Evolutionary conservation across 2,113 vertebrate genomes (phyloP), one percentile per base, ranked within the genome.

Genomic region (Nansenia antarctica): DNA sequence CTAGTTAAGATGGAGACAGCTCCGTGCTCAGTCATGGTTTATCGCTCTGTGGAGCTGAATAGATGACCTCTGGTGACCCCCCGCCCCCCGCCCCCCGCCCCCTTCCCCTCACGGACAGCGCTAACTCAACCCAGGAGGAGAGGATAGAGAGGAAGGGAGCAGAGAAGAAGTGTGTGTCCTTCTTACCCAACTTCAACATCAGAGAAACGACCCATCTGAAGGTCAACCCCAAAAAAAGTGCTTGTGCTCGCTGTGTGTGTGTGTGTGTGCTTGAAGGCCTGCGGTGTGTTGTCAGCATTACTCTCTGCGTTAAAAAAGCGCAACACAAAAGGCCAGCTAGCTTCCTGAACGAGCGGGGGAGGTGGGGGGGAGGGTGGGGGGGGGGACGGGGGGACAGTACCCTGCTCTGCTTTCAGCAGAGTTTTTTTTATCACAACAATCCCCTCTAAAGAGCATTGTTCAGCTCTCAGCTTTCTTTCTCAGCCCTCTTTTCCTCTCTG

Each of bases 201-300:
- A 68, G 77, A 81, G 77, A 80, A 80, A 66, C 65, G 15, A 6
- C 77, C 75, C 70, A 86, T 72, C 76, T 88, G 88, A 92, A 92
- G 89, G 90, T 91, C 90, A 91, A n/a, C n/a, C n/a, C 78, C 75
- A 75, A 81, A 70, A 88, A 89, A 89, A 77, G 8, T 58, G 58
- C 29, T 22, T 37, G 57, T 64, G 45, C 57, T n/a, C n/a, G n/a
- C n/a, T n/a, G n/a, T n/a, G n/a, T 32, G 18, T 65, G 42, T 58
- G 1, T 20, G 3, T 9, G 30, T 61, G 59, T 61, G 59, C 9
- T 5, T 32, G 53, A 6, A 37, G 20, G 53, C 11, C 53, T 29
- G 53, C 26, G 53, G 45, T 20, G n/a, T 49, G 45, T 49, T 15
- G 45, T 49, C 45, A 49, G 45, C 15, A 20, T 60, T 31, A 3